A percentile compares a stretch with the other conserved stretches of the same genome.
Conservation (phyloP, 1,140 invertebrate genomes). For the Drosophila ananassae region DNA sequence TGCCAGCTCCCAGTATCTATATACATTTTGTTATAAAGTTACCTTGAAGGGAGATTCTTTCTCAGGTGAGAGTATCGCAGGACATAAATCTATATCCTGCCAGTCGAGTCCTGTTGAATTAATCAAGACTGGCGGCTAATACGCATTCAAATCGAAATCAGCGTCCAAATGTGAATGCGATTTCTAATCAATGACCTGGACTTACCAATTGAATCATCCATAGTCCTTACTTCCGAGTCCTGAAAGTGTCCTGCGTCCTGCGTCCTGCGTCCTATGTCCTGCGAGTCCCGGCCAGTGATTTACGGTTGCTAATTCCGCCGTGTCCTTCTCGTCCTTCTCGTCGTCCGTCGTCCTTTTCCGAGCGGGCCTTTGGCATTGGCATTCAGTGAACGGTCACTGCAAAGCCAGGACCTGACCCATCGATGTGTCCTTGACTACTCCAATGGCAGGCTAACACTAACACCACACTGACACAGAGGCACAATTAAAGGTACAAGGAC, state of each 20-base stretch:
- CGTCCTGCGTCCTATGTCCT: too few relatives aligned
- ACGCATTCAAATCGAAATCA: conserved; percentile 40
- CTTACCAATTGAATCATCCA: neutral
- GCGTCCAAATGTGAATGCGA: conserved; percentile 7
- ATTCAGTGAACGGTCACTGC: conserved; percentile 20
- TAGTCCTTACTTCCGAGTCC: neutral
- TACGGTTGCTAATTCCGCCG: conserved; percentile 38
- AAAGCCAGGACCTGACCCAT: conserved; percentile 1
- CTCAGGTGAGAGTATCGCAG: neutral
- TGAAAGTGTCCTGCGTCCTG: neutral
- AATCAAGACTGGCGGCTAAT: neutral
- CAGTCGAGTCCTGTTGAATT: neutral
- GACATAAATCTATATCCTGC: neutral
- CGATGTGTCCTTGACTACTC: conserved; percentile 14
- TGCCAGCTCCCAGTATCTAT: conserved; percentile 8
- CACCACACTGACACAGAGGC: neutral
- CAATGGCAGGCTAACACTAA: neutral
- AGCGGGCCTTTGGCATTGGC: conserved; percentile 18
- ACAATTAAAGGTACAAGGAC: conserved; percentile 25
- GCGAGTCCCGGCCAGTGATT: conserved; percentile 25
- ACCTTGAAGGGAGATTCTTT: conserved; percentile 14
- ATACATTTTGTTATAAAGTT: conserved; percentile 50
- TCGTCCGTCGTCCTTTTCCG: neutral
- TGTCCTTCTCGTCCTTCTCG: neutral
- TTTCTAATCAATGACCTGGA: conserved; percentile 30